Evolutionary conservation across 2,113 vertebrate genomes (phyloP).

Genomic region (Salvelinus sp.): DNA sequence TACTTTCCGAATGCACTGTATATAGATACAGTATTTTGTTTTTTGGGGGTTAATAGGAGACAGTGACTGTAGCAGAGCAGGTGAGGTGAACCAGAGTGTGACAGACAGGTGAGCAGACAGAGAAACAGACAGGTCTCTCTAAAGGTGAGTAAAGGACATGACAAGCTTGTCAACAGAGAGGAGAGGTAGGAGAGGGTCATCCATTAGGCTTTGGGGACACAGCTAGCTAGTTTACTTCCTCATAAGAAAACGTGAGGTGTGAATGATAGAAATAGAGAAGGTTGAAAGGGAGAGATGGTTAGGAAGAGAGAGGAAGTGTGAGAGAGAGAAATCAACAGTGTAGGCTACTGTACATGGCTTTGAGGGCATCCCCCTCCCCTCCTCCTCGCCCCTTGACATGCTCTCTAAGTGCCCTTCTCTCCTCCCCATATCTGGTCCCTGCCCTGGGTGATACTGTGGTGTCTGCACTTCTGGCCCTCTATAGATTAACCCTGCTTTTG

Average conservation of each 20-base stretch:
- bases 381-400: neutral
- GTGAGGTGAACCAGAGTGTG: neutral
- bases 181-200: no score
- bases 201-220: no score
- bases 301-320: neutral
- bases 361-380: neutral
- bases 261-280: neutral
- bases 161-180: no score
- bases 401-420: neutral
- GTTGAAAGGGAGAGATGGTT: no score
- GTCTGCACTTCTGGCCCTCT: constrained; percentile 70
- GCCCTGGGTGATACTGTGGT: constrained; percentile 62
- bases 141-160: neutral
- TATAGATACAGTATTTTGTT: no score
- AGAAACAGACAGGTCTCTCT: no score
- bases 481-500: constrained; percentile 75
- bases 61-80: neutral
- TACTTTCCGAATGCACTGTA: no score
- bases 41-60: neutral
- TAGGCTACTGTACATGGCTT: neutral
- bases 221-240: neutral
- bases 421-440: neutral
- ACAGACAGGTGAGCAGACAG: neutral
- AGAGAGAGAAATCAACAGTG: no score
- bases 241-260: neutral